A percentile compares a stretch with the other conserved stretches of the same genome.
These are phyloP conservation scores for Lithophane ornitopus DNA, from an alignment of 2,888 invertebrate species.

Conservation along the genomic window DNA sequence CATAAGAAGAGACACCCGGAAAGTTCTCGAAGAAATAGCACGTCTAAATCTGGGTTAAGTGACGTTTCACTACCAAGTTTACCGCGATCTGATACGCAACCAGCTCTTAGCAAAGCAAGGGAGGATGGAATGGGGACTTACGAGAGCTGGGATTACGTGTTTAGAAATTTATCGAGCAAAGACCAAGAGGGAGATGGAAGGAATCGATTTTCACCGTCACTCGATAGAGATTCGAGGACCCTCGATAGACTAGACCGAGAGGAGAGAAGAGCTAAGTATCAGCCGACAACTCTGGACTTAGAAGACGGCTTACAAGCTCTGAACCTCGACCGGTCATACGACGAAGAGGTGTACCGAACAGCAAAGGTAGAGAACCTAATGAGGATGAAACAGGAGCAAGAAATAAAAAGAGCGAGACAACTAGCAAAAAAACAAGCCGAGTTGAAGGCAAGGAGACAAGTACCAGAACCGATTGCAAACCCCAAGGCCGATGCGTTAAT, in stretches of 20 bases:
- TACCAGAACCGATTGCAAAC: conserved; percentile 82
- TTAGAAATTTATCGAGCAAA: conserved; percentile 93
- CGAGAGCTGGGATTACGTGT: conserved; percentile 96
- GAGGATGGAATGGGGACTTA: conserved; percentile 93
- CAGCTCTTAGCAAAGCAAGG: conserved; percentile 88
- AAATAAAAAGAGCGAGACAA: conserved; percentile 81
- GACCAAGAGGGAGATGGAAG: conserved; percentile 93
- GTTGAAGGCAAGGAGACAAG: conserved; percentile 76
- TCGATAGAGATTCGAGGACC: conserved; percentile 86
- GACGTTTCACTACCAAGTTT: conserved; percentile 85
- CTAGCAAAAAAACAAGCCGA: conserved; percentile 79
- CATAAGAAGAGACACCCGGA: conserved; percentile 78
- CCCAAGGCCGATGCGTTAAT: conserved; percentile 84
- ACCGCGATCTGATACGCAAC: conserved; percentile 88
- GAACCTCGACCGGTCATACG: conserved; percentile 86
- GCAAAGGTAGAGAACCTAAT: conserved; percentile 89
- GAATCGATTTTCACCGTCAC: conserved; percentile 91
- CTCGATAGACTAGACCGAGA: conserved; percentile 85
- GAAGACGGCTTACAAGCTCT: conserved; percentile 91
- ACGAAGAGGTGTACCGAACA: conserved; percentile 85
- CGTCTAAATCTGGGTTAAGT: conserved; percentile 84
- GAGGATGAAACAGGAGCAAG: conserved; percentile 85
- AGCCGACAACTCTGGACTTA: conserved; percentile 88
- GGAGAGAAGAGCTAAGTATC: conserved; percentile 85
- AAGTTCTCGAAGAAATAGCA: conserved; percentile 81